Conservation (phyloP, 2,888 invertebrate species). For the Dusona sp. region DNA sequence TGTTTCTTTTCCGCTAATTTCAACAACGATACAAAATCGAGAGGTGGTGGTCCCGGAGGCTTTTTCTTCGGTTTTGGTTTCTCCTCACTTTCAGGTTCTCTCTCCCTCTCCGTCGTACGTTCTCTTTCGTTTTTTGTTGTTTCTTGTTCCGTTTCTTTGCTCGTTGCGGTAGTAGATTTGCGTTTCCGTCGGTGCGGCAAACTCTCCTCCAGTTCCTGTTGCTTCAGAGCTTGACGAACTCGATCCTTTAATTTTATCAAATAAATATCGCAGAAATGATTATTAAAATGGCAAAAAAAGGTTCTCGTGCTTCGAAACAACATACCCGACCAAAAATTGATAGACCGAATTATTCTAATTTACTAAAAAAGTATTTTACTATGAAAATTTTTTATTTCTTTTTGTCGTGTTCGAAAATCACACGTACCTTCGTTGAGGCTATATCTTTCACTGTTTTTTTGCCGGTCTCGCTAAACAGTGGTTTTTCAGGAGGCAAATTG, state of each 20-base stretch:
- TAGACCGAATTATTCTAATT: background rate
- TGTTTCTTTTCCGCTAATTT: conserved; percentile 94
- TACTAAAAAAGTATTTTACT: background rate
- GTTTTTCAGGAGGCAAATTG: conserved; percentile 90
- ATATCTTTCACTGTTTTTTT: conserved; percentile 86
- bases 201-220: conserved; percentile 90
- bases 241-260: conserved; percentile 85
- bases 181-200: conserved; percentile 89
- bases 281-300: background rate
- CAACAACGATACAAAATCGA: conserved; percentile 92
- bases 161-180: conserved; percentile 78
- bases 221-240: conserved; percentile 90
- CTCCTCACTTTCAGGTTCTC: conserved; percentile 83
- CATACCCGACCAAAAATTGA: background rate
- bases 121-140: conserved; percentile 83
- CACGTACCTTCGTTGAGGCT: conserved; percentile 84
- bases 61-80: conserved; percentile 86
- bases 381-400: background rate
- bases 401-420: background rate
- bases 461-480: conserved; percentile 87
- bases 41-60: conserved; percentile 88
- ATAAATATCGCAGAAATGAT: background rate
- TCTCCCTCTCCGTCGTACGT: conserved; percentile 80
- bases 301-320: background rate
- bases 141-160: conserved; percentile 77